Evolutionary conservation across 2,888 invertebrate species (phyloP), one percentile per base, ranked within the genome.

Genomic region (Xanthorhoe spadicearia): DNA sequence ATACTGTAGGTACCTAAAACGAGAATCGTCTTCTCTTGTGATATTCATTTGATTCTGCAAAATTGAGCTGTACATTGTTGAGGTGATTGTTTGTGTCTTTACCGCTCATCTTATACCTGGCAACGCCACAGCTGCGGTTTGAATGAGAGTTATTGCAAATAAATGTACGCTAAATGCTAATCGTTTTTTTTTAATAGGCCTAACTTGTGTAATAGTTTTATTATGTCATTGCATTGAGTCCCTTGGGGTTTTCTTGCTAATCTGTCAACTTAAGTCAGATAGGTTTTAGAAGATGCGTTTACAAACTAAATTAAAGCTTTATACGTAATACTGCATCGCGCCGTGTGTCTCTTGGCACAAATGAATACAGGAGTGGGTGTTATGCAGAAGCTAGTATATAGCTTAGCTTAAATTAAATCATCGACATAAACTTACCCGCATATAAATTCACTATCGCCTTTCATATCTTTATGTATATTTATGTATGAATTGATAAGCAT

Each of bases 381-480:
- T 43, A 43, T 13, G 43, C 38, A 43, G 18, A 18, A 43, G 19
- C 18, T 19, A 13, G n/a, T 9, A n/a, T 6, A 38, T 18, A 43
- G n/a, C n/a, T n/a, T 43, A 10, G 19, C 0, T 10, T 18, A 54
- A 17, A 38, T 19, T 19, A 55, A 43, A 8, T 8, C 10, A 13
- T 54, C n/a, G 5, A 43, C 19, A 19, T 43, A 1, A 43, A 55
- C 55, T 55, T 55, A 55, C 55, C 55, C 10, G 18, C 55, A 5
- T 18, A 3, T 19, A 55, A 43, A 18, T 54, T 15, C 15, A 17
- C 35, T 35, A 35, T 17, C 35, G 13, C 35, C 35, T 54, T 9
- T 38, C 6, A 43, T 13, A 13, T 13, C 10, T 43, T 13, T 43
- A 2, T 43, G 13, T 13, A 13, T 13, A 10, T 38, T 38, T 10